Evolutionary conservation across 64 coral and sea anemone species (phyloP), one percentile per base, ranked within the genome.

Genomic region (Catalaphyllia jardinei): DNA sequence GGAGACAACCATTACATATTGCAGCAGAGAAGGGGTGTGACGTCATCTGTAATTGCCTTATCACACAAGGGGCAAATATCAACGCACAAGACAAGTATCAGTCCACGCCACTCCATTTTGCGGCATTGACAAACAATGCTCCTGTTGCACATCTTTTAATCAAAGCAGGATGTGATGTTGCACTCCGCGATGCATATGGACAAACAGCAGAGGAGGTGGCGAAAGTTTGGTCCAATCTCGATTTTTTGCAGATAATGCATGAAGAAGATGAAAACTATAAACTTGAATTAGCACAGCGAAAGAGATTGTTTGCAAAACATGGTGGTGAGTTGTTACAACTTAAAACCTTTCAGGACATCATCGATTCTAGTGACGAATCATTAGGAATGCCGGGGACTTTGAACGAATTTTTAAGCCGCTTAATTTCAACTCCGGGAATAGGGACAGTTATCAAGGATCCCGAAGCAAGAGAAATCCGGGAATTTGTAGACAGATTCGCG

Each of bases 81-180:
- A 87, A 87, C 57, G 71, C 85, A 72, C 29, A 49, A 72, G 85
- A 87, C 85, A 72, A 28, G 28, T 87, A 30, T 87, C 55, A 39
- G 71, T 74, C 85, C 49, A 87, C 85, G 52, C 85, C 85, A 71
- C 85, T 75, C 25, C 85, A 87, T 87, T 87, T 87, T 87, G 85
- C 85, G 49, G 85, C 85, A 39, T 87, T 67, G 35, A 87, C 30
- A 54, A 73, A 87, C 39, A 55, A 87, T 12, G 54, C 85, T 71
- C 29, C 71, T 42, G 67, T 87, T 51, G 27, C 73, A 50, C 42
- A 87, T 55, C 16, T 87, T 50, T 74, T 87, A 54, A 71, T 87
- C n/a, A 57, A 55, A 55, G 73, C 71, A 49, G 85, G 85, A 73
- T 71, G 67, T 55, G 85, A 87, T 73, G 57, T 57, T 55, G 24